These are phyloP conservation scores for Mionectes olivaceus DNA, from an alignment of 2,797 vertebrate genomes.

Conservation along the genomic window DNA sequence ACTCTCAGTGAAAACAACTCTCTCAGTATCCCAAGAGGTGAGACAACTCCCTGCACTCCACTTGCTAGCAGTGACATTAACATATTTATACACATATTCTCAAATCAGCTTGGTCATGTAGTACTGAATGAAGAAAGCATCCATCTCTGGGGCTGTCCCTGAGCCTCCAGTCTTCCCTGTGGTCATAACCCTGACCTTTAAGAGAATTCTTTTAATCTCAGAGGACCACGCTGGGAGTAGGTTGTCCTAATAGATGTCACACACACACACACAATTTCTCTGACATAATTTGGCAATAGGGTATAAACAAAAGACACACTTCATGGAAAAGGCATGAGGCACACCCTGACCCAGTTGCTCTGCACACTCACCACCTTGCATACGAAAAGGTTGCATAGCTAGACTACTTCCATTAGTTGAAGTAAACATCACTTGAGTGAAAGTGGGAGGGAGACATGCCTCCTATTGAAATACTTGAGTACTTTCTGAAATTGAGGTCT, in stretches of 20 bases:
- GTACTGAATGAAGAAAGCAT: background rate
- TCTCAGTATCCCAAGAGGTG: background rate
- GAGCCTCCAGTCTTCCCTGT: background rate
- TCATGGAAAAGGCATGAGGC: constrained; percentile 49
- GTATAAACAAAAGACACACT: constrained; percentile 7
- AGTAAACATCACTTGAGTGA: constrained; percentile 25
- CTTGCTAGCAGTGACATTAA: background rate
- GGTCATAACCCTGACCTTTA: background rate
- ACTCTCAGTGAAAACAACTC: background rate
- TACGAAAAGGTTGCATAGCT: background rate
- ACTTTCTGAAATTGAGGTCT: background rate
- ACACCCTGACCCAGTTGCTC: constrained; percentile 22
- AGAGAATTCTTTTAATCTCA: background rate
- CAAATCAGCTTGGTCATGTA: background rate
- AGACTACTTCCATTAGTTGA: constrained; percentile 31
- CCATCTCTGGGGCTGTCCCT: background rate
- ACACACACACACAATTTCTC: background rate
- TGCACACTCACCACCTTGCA: background rate
- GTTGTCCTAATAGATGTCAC: background rate
- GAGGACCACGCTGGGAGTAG: background rate
- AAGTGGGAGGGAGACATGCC: background rate
- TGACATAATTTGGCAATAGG: constrained; percentile 32
- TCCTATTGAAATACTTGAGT: background rate
- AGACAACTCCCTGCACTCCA: background rate
- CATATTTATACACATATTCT: background rate